Conservation (phyloP, 2,888 invertebrate genomes). For the Fissipunctia ypsillon region DNA sequence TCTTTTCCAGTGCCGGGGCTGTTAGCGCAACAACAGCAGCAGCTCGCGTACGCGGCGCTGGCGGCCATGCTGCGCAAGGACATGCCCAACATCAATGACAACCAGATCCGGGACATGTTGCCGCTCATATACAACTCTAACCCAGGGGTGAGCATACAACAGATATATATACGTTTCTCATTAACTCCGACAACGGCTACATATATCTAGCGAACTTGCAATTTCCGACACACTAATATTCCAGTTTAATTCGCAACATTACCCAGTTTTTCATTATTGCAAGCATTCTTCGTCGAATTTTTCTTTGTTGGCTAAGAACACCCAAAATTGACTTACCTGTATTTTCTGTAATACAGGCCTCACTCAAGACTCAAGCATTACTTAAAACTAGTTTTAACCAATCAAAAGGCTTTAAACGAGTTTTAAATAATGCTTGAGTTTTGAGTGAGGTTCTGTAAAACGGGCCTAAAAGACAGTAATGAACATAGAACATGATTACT, state of each 20-base stretch:
- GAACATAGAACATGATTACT: neutral
- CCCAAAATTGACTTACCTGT: too few species aligned
- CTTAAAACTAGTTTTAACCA: too few species aligned
- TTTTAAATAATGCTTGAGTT: too few species aligned
- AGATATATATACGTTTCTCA: neutral
- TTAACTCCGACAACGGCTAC: neutral
- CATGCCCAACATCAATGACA: constrained; percentile 91
- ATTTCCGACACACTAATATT: neutral
- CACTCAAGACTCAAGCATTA: too few species aligned
- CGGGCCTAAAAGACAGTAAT: too few species aligned
- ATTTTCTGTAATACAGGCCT: too few species aligned
- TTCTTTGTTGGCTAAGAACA: too few species aligned
- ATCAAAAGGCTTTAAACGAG: too few species aligned
- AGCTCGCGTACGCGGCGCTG: constrained; percentile 86
- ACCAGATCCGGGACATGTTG: constrained; percentile 91
- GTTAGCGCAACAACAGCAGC: constrained; percentile 84
- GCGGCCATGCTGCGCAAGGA: constrained; percentile 91
- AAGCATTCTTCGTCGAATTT: too few species aligned
- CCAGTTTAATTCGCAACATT: neutral
- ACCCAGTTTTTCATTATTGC: neutral
- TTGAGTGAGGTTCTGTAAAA: too few species aligned
- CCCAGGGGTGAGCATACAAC: constrained; percentile 78
- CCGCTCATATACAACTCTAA: constrained; percentile 92
- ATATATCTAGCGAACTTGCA: neutral
- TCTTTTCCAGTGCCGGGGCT: constrained; percentile 74